Conservation (phyloP, 2,113 vertebrate species). For the Seriola aureovittata region DNA sequence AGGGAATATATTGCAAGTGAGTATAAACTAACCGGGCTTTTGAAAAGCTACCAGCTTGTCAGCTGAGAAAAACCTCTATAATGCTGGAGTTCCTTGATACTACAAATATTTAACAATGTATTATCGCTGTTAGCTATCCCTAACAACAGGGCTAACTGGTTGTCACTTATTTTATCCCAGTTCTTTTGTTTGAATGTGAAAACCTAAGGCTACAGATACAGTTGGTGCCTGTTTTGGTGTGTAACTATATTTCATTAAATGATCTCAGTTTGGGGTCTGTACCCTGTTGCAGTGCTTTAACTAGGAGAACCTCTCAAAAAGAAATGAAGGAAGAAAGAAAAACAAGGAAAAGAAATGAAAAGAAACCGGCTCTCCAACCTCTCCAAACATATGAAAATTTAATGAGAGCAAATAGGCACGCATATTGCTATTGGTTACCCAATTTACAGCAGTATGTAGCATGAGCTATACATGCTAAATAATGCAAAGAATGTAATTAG, state of each 20-base stretch:
- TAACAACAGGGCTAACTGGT: neutral
- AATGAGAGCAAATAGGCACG: slow-evolving; percentile 54
- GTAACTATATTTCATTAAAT: neutral
- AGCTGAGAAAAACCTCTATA: neutral
- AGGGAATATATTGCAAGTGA: neutral
- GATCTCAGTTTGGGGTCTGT: neutral
- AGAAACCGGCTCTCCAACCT: slow-evolving; percentile 10
- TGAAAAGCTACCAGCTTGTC: neutral
- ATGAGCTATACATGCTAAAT: slow-evolving; percentile 55
- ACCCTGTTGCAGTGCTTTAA: too few species aligned
- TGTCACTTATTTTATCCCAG: neutral
- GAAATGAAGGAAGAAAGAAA: neutral
- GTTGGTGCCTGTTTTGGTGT: neutral
- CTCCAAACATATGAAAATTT: slow-evolving; percentile 55
- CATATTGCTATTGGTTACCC: slow-evolving; percentile 38
- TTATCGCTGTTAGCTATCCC: neutral
- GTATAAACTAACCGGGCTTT: neutral
- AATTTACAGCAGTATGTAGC: slow-evolving; percentile 49
- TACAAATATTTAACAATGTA: too few species aligned
- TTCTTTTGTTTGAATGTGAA: neutral
- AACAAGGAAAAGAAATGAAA: neutral
- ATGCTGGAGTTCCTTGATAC: neutral
- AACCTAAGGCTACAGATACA: neutral
- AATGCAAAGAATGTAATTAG: slow-evolving; percentile 67
- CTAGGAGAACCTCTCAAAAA: too few species aligned